phyloP scores from a whole-genome alignment of 1,140 invertebrate genomes.

The Saccostrea echinata region DNA sequence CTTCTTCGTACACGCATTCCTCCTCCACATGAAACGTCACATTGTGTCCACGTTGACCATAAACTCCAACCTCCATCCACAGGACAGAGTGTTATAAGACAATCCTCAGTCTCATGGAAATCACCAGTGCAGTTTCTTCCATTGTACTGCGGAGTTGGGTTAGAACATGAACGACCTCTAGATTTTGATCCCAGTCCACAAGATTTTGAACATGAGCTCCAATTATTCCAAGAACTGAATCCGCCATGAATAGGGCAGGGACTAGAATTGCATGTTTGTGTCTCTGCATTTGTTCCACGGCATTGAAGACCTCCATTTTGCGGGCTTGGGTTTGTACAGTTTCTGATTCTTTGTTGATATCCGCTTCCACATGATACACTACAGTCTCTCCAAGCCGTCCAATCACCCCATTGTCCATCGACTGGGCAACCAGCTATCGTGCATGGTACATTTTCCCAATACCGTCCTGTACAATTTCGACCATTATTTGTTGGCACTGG shows the following conservation, averaged over 20 bases:
- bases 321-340: conserved; percentile 8
- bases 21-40: conserved; percentile 64
- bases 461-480: conserved; percentile 60
- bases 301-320: not conserved
- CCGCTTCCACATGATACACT: conserved; percentile 11
- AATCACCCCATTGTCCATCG: conserved; percentile 24
- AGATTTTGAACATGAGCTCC: conserved; percentile 68
- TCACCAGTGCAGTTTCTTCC: conserved; percentile 85
- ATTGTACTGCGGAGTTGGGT: conserved; percentile 80
- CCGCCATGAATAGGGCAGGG: conserved; percentile 28
- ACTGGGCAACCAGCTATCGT: conserved; percentile 32
- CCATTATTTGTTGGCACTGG: conserved; percentile 63
- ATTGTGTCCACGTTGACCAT: conserved; percentile 65
- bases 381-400: conserved; percentile 20
- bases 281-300: not conserved
- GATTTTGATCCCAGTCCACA: conserved; percentile 87
- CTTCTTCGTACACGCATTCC: conserved; percentile 44
- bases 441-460: conserved; percentile 56
- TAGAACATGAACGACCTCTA: conserved; percentile 85
- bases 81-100: conserved; percentile 12
- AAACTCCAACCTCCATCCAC: conserved; percentile 54
- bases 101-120: conserved; percentile 76
- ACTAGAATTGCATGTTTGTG: not conserved
- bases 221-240: conserved; percentile 63
- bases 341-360: not conserved